phyloP scores from a whole-genome alignment of 2,888 invertebrate species.

The Ptilodon capucinus region DNA sequence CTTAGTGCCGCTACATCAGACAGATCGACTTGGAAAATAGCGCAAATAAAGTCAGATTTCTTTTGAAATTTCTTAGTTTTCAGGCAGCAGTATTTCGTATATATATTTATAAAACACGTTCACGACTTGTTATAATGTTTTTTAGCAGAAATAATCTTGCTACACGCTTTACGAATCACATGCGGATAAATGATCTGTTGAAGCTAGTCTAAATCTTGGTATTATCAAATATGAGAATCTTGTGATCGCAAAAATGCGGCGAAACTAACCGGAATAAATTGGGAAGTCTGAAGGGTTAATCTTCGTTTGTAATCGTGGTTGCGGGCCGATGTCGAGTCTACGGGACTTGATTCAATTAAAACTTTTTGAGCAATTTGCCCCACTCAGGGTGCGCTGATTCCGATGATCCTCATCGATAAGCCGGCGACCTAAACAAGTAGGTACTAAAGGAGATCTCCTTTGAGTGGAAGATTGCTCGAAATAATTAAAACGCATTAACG shows the following conservation, averaged over 20 bases:
- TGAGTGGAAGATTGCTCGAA: background rate
- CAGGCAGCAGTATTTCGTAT: background rate
- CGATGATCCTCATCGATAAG: background rate
- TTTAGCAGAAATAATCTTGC: too few species aligned
- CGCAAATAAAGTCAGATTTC: background rate
- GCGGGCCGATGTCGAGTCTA: too few species aligned
- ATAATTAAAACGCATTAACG: too few species aligned
- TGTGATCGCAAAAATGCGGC: background rate
- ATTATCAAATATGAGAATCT: background rate
- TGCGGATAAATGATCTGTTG: too few species aligned
- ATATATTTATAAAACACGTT: background rate
- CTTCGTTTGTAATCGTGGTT: slow-evolving; percentile 20
- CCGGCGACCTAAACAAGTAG: background rate
- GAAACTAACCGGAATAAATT: background rate
- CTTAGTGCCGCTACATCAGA: background rate
- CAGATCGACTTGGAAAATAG: background rate
- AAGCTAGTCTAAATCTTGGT: background rate
- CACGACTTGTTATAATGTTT: background rate
- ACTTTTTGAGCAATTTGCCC: slow-evolving; percentile 21
- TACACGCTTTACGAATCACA: too few species aligned
- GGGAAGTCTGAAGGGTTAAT: slow-evolving; percentile 20
- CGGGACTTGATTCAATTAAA: slow-evolving; percentile 28
- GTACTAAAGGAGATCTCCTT: background rate
- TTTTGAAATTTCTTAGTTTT: background rate
- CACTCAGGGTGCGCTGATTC: background rate